Evolutionary conservation across 2,113 vertebrate species (phyloP), one percentile per base, ranked within the genome.

Genomic region (Hypomesus transpacificus): DNA sequence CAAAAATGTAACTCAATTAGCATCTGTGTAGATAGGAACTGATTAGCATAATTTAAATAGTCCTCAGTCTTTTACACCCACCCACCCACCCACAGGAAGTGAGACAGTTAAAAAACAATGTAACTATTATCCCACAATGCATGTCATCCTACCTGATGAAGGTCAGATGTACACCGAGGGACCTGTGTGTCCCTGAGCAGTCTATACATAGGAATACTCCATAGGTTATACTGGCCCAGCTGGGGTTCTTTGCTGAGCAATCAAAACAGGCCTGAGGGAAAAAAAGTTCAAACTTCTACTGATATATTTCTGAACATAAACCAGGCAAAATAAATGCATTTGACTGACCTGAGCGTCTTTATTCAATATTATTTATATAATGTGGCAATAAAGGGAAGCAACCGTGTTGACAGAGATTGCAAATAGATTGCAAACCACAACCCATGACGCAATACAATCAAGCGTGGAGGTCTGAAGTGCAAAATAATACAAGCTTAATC

Each of bases 191-290:
- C 39, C 97, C 97, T 0, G 96, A 98, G 80, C 97, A 99, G 24
- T 98, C 97, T 3, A 99, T 99, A 62, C 97, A 99, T 0, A 99
- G 90, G 18, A 99, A 98, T 17, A 98, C 96, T 8, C 97, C 97
- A 0, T 98, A 95, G 0, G 96, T 98, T 83, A 99, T 92, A 87
- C 97, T 99, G 1, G 97, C 95, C 97, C 97, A 98, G 86, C 96
- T 98, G 54, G 97, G 97, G 68, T 98, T 98, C 82, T 99, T 99
- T 0, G 94, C 91, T 14, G 93, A 89, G 0, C 97, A 99, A 79
- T 98, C 97, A 78, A 99, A 99, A 74, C 97, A 99, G 1, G 89
- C 87, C 97, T 99, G 59, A 5, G 0, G 24, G 22, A 54, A 31
- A 75, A 14, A 63, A 6, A 77, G 11, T 28, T 24, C 24, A 20